Evolutionary conservation across 2,888 invertebrate genomes (phyloP), one percentile per base, ranked within the genome.

Genomic region (Hoplodrina blanda): DNA sequence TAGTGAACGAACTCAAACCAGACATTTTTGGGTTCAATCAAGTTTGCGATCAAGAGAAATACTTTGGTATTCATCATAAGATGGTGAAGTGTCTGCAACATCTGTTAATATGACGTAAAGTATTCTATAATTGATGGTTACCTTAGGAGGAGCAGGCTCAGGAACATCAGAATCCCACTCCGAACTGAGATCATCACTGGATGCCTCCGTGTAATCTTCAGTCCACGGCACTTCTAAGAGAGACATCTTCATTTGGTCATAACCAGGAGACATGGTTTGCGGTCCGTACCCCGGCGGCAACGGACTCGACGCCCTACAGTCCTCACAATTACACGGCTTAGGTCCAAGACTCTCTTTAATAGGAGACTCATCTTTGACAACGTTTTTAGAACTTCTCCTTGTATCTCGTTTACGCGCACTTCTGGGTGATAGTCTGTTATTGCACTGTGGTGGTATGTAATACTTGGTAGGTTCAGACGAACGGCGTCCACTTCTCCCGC

Each of bases 101-200:
- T 46, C 57, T 54, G 6, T 15, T 54, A 49, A 49, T 11, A 20
- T 41, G 7, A 13, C 19, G 11, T 8, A 20, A 53, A 62, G 13
- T 33, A 20, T 64, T 50, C 10, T 50, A 52, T 64, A 13, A 33
- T 63, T 85, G 91, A 93, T 93, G 92, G 93, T 95, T 84, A 92
- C 92, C 75, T 91, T 91, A 41, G 95, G 94, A 41, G 94, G 93
- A 41, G 93, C 91, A 1, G 95, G 95, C 65, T 97, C 97, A 19
- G 97, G 96, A 10, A 97, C 97, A 92, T 98, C 98, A 2, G 98
- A 98, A 90, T 98, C 98, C 98, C 98, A 98, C 89, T 98, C 98
- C 17, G 98, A 98, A 91, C 98, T 98, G 75, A 98, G 97, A 92
- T 98, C 98, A 91, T 99, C 98, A 89, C 98, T 98, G 82, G 98